Evolutionary conservation across 2,888 invertebrate species (phyloP), one percentile per base, ranked within the genome.

Genomic region (Holacanthella duospinosa): DNA sequence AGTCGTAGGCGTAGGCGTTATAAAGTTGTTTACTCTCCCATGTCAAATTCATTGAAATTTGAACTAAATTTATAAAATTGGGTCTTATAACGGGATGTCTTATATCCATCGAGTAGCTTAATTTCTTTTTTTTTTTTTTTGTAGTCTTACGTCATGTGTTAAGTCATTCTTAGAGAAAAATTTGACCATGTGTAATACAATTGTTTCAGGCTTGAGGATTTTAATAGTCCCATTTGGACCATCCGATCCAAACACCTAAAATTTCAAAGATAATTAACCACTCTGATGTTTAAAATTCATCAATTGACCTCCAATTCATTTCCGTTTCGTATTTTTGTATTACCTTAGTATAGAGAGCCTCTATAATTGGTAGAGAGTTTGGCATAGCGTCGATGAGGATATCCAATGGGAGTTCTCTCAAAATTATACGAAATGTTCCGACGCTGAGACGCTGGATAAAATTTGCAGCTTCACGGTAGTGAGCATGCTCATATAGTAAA

Each of bases 391-490:
- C 93, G n/a, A 93, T 85, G 71, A 93, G 81, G 71, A 91, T 80
- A 76, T 93, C 93, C 60, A 93, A 83, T 0, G 93, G 93, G 68
- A 93, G 80, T 68, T 92, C 92, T 1, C 76, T 71, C 44, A 80
- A 71, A 62, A 74, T 74, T 1, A 85, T 84, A 68, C 86, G 86
- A 71, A 93, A 81, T 2, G 91, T 90, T 1, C 86, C 86, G 48
- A 86, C 85, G 2, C 89, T 89, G 24, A 93, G 80, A 54, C 89
- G 82, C 55, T 87, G 84, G 67, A 94, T 82, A 64, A 93, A 87
- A 54, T 86, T 85, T 0, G 93, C 91, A 4, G 93, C 93, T 76
- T 93, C 93, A n/a, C 89, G 80, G 77, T 88, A 93, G 78, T 92
- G 92, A 29, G 88, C 80, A 9, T 91, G 91, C 76, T 93, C 93